A percentile compares a stretch with the other conserved stretches of the same genome.
phyloP scores from a whole-genome alignment of 2,797 vertebrate species.

The Poeciliopsis paucimaculata region DNA sequence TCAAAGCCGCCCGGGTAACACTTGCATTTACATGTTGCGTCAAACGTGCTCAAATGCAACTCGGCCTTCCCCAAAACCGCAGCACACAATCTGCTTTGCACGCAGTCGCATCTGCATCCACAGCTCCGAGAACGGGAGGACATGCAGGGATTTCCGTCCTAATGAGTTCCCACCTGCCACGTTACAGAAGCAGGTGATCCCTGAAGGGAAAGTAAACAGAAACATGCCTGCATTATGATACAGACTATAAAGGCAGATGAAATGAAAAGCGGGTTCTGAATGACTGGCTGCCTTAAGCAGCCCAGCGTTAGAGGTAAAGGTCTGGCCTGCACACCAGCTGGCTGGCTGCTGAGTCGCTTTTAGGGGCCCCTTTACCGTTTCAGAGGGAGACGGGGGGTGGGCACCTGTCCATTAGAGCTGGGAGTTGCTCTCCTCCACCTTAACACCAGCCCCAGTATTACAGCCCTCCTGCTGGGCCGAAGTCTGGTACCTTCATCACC shows the following conservation, averaged over 20 bases:
- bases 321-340: constrained; percentile 80
- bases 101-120: not conserved
- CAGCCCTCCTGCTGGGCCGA: constrained; percentile 25
- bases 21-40: constrained; percentile 21
- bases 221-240: constrained; percentile 30
- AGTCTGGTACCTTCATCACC: constrained; percentile 5
- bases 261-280: constrained; percentile 78
- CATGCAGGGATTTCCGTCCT: not conserved
- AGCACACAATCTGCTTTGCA: not conserved
- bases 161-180: not conserved
- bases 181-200: constrained; percentile 6
- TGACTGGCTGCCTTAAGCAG: constrained; percentile 61
- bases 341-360: constrained; percentile 82
- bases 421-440: constrained; percentile 66
- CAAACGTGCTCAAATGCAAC: constrained; percentile 4
- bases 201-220: constrained; percentile 15
- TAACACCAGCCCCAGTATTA: constrained; percentile 49
- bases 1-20: not conserved
- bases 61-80: not conserved
- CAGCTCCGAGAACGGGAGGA: not conserved
- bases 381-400: constrained; percentile 46
- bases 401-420: constrained; percentile 45
- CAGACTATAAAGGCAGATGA: constrained; percentile 65
- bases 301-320: constrained; percentile 54
- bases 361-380: constrained; percentile 84